These are phyloP conservation scores for Phoxinus phoxinus DNA, from an alignment of 2,113 vertebrate genomes.

Conservation along the genomic window DNA sequence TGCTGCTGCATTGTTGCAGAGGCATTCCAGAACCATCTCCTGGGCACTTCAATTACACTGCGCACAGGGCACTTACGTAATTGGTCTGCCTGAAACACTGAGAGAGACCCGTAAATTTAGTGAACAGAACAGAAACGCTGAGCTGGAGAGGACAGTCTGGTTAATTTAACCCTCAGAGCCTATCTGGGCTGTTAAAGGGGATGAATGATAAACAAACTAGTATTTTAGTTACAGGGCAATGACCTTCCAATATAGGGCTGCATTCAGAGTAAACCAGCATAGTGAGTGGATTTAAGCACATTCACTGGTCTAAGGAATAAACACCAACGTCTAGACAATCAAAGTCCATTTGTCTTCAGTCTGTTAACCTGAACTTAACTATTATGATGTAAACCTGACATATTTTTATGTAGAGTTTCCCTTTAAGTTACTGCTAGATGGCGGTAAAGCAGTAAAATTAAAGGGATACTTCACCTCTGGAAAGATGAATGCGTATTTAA, in stretches of 20 bases:
- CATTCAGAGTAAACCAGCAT: not conserved
- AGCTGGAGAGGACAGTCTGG: conserved; percentile 14
- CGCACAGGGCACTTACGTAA: conserved; percentile 43
- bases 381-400: not conserved
- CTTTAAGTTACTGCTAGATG: too few relatives aligned
- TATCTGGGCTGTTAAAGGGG: not conserved
- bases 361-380: not conserved
- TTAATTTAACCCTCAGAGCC: not conserved
- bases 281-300: not conserved
- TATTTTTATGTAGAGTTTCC: not conserved
- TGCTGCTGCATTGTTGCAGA: conserved; percentile 26
- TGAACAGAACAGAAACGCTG: not conserved
- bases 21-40: conserved; percentile 24
- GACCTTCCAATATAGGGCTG: not conserved
- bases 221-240: conserved; percentile 4
- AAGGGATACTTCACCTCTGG: too few relatives aligned
- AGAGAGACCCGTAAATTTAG: conserved; percentile 33
- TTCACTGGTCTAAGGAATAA: not conserved
- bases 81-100: conserved; percentile 34
- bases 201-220: not conserved
- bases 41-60: conserved; percentile 28
- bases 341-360: not conserved
- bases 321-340: not conserved
- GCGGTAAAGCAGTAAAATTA: too few relatives aligned
- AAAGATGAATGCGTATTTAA: too few relatives aligned